Evolutionary conservation across 2,113 vertebrate genomes (phyloP), one percentile per base, ranked within the genome.

Genomic region (Microcebus jonahi): DNA sequence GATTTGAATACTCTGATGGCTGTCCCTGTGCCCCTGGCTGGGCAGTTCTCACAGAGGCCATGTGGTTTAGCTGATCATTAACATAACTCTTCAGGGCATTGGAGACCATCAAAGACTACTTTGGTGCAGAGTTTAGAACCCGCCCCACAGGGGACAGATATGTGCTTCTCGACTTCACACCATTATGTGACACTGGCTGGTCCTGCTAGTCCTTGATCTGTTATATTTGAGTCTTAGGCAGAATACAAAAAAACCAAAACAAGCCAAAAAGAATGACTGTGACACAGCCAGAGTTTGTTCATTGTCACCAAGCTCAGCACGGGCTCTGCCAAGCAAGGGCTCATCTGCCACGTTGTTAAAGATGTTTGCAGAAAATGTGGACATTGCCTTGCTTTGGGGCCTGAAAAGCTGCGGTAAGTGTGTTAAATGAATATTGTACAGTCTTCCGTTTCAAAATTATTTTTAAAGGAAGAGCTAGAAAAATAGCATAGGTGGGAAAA

Each of bases 321-420:
- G 0, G 0, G 0, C 42, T 36, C 48, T 68, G 95, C 84, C 25
- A 77, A 91, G 95, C 29, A 36, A 91, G 83, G 36, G 65, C 90
- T 94, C 83, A 1, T 89, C 77, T 55, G 76, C 17, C 25, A 42
- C 84, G 75, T 82, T 80, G 75, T 42, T 70, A 34, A 77, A 96
- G 96, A 83, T 93, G 34, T 96, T 95, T 75, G 79, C 92, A 70
- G 93, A 86, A 96, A 96, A 29, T 0, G 5, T 79, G 92, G 90
- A 86, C 91, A 61, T 96, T 63, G 31, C 77, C 96, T 82, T 84
- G 13, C 13, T 9, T 63, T 71, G 36, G 77, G 18, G 8, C 71
- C 34, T 23, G 3, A 45, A 77, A 79, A 53, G 57, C 75, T 55
- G 50, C 59, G 2, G 12, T 48, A 7, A 84, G 25, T 23, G 25